These are phyloP conservation scores for Apamea anceps DNA, from an alignment of 2,888 invertebrate species.

Conservation along the genomic window DNA sequence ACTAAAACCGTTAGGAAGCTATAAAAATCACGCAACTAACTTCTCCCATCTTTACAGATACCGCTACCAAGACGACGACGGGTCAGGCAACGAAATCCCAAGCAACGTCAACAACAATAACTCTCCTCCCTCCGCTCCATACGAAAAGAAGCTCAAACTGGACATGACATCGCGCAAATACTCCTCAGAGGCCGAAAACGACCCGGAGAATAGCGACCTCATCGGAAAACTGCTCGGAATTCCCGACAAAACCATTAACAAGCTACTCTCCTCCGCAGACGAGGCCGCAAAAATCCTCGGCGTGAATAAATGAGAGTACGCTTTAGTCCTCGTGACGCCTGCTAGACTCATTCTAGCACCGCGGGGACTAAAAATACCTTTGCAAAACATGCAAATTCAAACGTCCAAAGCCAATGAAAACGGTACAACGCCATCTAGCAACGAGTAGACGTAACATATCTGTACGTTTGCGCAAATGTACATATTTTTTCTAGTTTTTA, in stretches of 20 bases:
- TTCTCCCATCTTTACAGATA: slow-evolving; percentile 73
- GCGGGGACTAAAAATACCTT: slow-evolving; percentile 84
- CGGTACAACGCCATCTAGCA: slow-evolving; percentile 80
- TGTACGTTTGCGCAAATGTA: slow-evolving; percentile 35
- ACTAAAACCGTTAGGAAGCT: background rate
- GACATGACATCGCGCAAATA: slow-evolving; percentile 88
- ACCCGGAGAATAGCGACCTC: slow-evolving; percentile 92
- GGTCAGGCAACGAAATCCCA: slow-evolving; percentile 86
- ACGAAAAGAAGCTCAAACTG: slow-evolving; percentile 89
- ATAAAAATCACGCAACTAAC: slow-evolving; percentile 3
- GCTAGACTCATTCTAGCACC: slow-evolving; percentile 87
- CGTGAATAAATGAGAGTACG: slow-evolving; percentile 93
- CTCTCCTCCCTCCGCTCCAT: slow-evolving; percentile 89
- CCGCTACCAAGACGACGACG: slow-evolving; percentile 86
- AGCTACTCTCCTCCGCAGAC: slow-evolving; percentile 94
- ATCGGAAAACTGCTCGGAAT: slow-evolving; percentile 97
- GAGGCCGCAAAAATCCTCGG: slow-evolving; percentile 97
- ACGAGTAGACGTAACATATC: slow-evolving; percentile 73
- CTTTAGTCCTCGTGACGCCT: slow-evolving; percentile 88
- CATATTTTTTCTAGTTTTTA: slow-evolving; percentile 48
- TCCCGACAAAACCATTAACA: slow-evolving; percentile 96
- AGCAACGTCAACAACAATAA: slow-evolving; percentile 89
- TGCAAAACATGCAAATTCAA: slow-evolving; percentile 65
- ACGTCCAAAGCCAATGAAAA: slow-evolving; percentile 71
- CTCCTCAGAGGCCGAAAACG: slow-evolving; percentile 87